phyloP scores from a whole-genome alignment of 2,113 vertebrate species.

The Hemibagrus wyckioides region DNA sequence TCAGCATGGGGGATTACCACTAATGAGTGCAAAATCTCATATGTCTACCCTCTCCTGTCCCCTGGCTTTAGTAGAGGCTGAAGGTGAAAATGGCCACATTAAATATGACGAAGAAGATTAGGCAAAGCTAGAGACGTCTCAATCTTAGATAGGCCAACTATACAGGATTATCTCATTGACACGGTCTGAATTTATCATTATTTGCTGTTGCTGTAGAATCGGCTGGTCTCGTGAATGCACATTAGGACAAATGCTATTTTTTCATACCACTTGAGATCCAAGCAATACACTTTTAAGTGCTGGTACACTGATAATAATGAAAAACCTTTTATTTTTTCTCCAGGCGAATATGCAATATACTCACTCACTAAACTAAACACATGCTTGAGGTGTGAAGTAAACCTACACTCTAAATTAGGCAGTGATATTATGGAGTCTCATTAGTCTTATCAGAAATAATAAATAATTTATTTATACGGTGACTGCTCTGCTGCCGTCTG shows the following conservation, averaged over 20 bases:
- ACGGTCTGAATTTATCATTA: background rate
- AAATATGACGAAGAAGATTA: background rate
- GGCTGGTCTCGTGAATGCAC: background rate
- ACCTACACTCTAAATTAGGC: conserved; percentile 40
- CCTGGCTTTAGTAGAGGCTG: conserved; percentile 24
- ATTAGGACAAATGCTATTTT: background rate
- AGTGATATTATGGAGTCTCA: conserved; percentile 54
- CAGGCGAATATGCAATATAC: conserved; percentile 23
- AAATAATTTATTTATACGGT: conserved; percentile 51
- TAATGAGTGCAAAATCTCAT: conserved; percentile 52
- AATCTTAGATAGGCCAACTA: background rate
- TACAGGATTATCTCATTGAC: background rate
- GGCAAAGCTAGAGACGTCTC: background rate
- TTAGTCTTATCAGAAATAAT: conserved; percentile 35
- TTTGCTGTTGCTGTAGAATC: background rate
- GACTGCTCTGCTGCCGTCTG: conserved; percentile 25
- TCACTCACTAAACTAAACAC: conserved; percentile 15
- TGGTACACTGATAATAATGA: conserved; percentile 6
- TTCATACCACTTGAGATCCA: background rate
- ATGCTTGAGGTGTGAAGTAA: conserved; percentile 32
- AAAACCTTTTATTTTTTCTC: conserved; percentile 10
- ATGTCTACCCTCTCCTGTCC: conserved; percentile 26
- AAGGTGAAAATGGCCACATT: conserved; percentile 28
- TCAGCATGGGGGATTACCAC: conserved; percentile 42
- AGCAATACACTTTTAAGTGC: conserved; percentile 26